Evolutionary conservation across 2,888 invertebrate species (phyloP).

Genomic region (Drosophila helvetica): DNA sequence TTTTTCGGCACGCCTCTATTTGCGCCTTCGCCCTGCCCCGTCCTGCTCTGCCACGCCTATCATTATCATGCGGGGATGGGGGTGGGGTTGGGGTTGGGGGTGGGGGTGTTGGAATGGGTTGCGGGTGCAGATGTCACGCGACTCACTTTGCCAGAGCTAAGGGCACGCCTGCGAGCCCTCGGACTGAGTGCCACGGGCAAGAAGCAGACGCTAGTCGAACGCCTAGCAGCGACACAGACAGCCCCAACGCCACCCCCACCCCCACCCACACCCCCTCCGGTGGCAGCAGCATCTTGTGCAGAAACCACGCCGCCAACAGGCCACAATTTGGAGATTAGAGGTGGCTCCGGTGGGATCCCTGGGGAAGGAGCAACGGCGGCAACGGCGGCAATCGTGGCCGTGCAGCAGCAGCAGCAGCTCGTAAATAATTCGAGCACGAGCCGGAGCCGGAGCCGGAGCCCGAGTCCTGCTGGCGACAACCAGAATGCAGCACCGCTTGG

Average conservation of each 20-base stretch:
- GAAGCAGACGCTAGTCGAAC: slow-evolving; percentile 73
- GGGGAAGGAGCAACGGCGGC: too few relatives aligned
- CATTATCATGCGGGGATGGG: slow-evolving; percentile 1
- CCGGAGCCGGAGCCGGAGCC: slow-evolving; percentile 2
- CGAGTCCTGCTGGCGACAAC: slow-evolving; percentile 21
- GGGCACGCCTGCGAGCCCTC: slow-evolving; percentile 65
- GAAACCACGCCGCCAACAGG: slow-evolving; percentile 23
- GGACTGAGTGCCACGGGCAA: slow-evolving; percentile 69
- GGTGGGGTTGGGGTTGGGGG: too few relatives aligned
- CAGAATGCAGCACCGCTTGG: slow-evolving; percentile 44
- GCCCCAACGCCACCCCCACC: slow-evolving; percentile 11
- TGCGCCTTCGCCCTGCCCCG: slow-evolving; percentile 24
- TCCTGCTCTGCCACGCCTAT: slow-evolving; percentile 17
- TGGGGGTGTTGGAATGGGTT: too few relatives aligned
- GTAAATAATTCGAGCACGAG: slow-evolving; percentile 49
- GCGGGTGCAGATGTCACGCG: slow-evolving; percentile 44
- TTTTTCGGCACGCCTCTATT: slow-evolving; percentile 21
- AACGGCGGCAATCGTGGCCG: background rate
- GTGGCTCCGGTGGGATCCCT: slow-evolving; percentile 1
- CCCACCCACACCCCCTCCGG: slow-evolving; percentile 9
- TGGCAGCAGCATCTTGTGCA: background rate
- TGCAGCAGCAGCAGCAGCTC: slow-evolving; percentile 41
- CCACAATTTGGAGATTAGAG: slow-evolving; percentile 50
- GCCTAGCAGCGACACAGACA: slow-evolving; percentile 49
- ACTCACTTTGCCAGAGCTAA: slow-evolving; percentile 69